Conservation (phyloP, 1,140 invertebrate species). For the Rhagoletis pomonella region DNA sequence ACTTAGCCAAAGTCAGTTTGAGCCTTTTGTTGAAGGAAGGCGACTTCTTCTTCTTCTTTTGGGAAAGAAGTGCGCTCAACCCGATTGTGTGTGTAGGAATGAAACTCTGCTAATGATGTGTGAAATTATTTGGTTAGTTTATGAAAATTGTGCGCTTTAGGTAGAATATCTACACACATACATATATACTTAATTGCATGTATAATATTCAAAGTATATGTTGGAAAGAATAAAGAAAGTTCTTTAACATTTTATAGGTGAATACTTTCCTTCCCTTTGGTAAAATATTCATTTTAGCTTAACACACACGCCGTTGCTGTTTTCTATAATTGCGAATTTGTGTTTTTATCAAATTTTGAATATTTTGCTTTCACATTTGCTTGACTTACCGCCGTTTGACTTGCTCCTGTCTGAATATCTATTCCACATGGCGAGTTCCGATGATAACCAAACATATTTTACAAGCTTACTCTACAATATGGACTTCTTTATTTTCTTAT, state of each 20-base stretch:
- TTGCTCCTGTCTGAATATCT: not conserved
- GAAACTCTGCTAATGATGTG: constrained; percentile 45
- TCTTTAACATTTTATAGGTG: not conserved
- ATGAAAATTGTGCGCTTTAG: constrained; percentile 19
- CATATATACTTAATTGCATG: not conserved
- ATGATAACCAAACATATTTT: not conserved
- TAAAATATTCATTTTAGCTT: no score
- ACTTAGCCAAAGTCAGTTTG: not conserved
- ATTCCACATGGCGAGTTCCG: not conserved
- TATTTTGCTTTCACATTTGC: not conserved
- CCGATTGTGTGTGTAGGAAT: not conserved
- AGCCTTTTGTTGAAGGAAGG: not conserved
- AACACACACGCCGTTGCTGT: no score
- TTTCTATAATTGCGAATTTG: no score
- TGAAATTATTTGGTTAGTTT: constrained; percentile 54
- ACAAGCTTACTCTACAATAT: not conserved
- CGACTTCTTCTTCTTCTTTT: not conserved
- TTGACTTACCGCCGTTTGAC: not conserved
- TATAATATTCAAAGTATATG: not conserved
- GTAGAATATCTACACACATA: not conserved
- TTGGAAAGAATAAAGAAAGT: not conserved
- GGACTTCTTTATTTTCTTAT: not conserved
- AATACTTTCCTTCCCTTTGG: not conserved
- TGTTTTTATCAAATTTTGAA: not conserved
- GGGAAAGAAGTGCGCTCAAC: not conserved